Base-by-base conservation (phyloP, 1,140 invertebrate genomes). In the Parasteatoda tepidariorum region DNA sequence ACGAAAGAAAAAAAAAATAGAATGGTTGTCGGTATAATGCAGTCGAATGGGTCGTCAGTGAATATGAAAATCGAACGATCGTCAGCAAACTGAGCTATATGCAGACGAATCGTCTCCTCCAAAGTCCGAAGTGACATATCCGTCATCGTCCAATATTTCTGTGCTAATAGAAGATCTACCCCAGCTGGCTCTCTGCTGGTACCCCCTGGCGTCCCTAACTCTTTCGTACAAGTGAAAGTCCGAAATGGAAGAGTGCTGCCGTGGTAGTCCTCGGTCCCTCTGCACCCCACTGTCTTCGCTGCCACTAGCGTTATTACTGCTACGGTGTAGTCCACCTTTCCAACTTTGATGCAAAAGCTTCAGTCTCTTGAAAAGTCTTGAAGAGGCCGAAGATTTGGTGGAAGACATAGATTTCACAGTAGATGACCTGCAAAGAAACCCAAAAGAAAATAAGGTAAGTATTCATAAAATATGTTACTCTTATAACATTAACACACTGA, bases 121-220 rank as follows among this genome's bases (percentile, higher is more conserved):
- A 24, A 83, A 83, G 66, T 83, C 81, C n/a, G 81, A 83, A 2
- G 81, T 83, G 22, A 73, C 81, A n/a, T 83, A 83, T 64, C 81
- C 81, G 41, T 83, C 81, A n/a, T 83, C 81, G 41, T 83, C 81
- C 30, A 83, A 41, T 26, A 83, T 83, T 31, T 83, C 81, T 18
- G 81, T 83, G 31, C 81, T 83, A 26, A 74, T 74, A 26, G 81
- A 83, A 5, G 81, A 83, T 26, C 70, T 48, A 0, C 81, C 68
- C 81, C 81, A 83, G 30, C 57, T 64, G 81, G 38, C 34, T 24
- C 81, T 41, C 22, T 68, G 64, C 18, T 33, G 15, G 18, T 4
- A 38, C 0, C 48, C 70, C 22, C 70, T 30, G 1, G 74, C 59
- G 18, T 68, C 48, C 9, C 70, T 30, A 1, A 83, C 81, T 6